These are phyloP conservation scores for Galemys pyrenaicus DNA, from an alignment of 2,113 vertebrate genomes.

Conservation along the genomic window DNA sequence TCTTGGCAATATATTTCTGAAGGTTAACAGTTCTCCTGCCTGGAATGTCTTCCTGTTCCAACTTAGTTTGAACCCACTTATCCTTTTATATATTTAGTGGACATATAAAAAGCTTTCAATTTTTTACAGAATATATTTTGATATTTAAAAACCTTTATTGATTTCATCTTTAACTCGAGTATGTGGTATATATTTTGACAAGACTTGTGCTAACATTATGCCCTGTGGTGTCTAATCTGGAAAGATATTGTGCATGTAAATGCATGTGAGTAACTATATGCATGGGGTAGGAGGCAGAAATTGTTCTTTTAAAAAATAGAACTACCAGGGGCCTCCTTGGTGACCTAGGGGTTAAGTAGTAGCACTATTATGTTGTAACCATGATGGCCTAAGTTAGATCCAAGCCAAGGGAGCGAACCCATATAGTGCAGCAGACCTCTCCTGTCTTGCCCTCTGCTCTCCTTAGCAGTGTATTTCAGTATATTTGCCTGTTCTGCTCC, in stretches of 20 bases:
- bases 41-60: neutral
- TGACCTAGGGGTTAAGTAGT: too few species aligned
- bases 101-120: constrained; percentile 15
- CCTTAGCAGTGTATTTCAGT: too few species aligned
- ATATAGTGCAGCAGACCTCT: too few species aligned
- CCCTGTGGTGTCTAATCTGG: neutral
- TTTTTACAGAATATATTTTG: constrained; percentile 14
- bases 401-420: too few species aligned
- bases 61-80: neutral
- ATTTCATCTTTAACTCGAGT: neutral
- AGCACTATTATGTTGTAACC: too few species aligned
- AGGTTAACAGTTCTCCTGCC: neutral
- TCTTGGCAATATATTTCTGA: neutral
- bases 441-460: too few species aligned
- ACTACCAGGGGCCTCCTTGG: too few species aligned
- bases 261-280: neutral
- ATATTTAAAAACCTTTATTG: neutral
- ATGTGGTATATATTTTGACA: neutral
- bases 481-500: too few species aligned
- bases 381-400: too few species aligned
- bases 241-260: neutral
- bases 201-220: neutral
- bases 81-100: neutral
- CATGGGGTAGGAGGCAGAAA: neutral
- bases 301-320: neutral